phyloP scores from a whole-genome alignment of 2,797 vertebrate species.

The Enteromius radiatus region DNA sequence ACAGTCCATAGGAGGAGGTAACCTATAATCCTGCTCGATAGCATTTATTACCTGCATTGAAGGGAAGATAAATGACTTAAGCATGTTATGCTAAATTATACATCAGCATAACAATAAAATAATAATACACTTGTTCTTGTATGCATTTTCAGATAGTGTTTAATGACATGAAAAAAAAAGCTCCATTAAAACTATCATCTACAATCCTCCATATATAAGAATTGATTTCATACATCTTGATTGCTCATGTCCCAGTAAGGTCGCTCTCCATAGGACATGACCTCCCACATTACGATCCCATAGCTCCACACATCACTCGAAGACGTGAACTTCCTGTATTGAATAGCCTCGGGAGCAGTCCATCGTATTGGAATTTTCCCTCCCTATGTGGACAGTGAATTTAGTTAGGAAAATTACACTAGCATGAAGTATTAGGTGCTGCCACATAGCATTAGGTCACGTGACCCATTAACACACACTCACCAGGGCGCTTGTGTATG shows the following conservation, averaged over 20 bases:
- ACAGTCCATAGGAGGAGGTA: constrained; percentile 95
- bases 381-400: constrained; percentile 66
- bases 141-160: neutral
- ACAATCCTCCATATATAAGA: neutral
- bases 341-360: constrained; percentile 83
- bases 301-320: constrained; percentile 84
- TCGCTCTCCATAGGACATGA: constrained; percentile 84
- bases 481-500: constrained; percentile 96
- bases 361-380: constrained; percentile 84
- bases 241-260: constrained; percentile 86
- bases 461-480: constrained; percentile 54
- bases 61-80: neutral
- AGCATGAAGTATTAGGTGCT: neutral
- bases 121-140: neutral
- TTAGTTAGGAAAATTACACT: constrained; percentile 11
- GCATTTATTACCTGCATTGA: constrained; percentile 90
- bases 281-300: constrained; percentile 84
- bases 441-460: neutral
- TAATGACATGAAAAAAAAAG: constrained; percentile 9
- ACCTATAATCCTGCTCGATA: constrained; percentile 94
- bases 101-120: neutral
- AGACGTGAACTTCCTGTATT: constrained; percentile 83
- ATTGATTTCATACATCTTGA: constrained; percentile 73
- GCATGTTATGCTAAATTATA: neutral
- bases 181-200: neutral